Base-by-base conservation (phyloP, 2,888 invertebrate species). In the Sphecodes monilicornis region DNA sequence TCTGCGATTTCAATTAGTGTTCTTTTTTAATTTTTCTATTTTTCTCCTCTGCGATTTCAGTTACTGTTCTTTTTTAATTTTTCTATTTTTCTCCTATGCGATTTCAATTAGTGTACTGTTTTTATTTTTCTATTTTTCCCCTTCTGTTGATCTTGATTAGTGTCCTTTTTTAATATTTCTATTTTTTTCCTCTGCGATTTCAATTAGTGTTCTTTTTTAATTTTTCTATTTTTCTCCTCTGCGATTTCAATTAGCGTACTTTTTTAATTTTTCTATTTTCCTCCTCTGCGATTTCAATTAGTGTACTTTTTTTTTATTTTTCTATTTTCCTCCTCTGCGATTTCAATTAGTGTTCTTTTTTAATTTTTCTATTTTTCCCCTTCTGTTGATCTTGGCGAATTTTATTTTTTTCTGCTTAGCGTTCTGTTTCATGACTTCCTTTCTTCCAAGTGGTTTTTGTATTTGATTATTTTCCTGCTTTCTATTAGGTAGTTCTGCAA, bases 81-180 rank as follows among this genome's bases (percentile, higher is more conserved):
- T 16, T 57, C 4, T 11, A 54, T 1, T 26, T 57, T 13, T 22
- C 8, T 22, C 0, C 0, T 2, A n/a, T n/a, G n/a, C n/a, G n/a
- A n/a, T n/a, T n/a, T n/a, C n/a, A n/a, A n/a, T n/a, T n/a, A n/a
- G n/a, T 11, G 13, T 57, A 26, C 3, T 26, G 13, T 11, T n/a
- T 11, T 5, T 3, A 1, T 11, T 26, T 13, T 16, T 57, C 4
- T 11, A 54, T 1, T 26, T 57, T 13, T 22, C 8, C 8, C 0
- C 0, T 2, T 22, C 22, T 8, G 2, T 0, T 8, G 6, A 0
- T 6, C 6, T 46, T 22, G 1, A n/a, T n/a, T n/a, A n/a, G n/a
- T 11, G 13, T 57, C 26, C 3, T 26, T 26, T 11, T n/a, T 11
- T 5, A 5, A 1, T 11, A 39, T 39, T 39, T 39, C 39, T 8